Base-by-base conservation (phyloP, 2,888 invertebrate species). In the Microchrysa polita region DNA sequence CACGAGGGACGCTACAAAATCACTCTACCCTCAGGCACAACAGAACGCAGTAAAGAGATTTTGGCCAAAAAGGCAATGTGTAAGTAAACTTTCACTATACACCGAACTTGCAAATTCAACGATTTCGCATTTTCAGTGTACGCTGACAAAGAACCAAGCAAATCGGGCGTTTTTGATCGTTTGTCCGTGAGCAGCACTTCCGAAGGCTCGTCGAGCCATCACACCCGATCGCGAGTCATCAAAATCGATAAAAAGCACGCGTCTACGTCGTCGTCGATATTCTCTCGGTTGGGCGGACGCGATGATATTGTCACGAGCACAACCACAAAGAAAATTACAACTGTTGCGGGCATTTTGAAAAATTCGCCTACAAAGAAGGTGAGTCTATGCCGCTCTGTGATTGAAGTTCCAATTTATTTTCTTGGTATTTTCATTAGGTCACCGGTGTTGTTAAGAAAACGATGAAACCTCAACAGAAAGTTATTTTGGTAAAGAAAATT, bases 1-100 rank as follows among this genome's bases (percentile, higher is more conserved):
- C 87, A 88, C 78, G 88, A 88, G 78, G 88, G 88, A 9, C 83
- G 84, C 74, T 88, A 88, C 79, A 88, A 86, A 79, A 86, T 88
- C 1, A 87, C 84, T 74, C 82, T 88, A 79, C 88, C 88, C 0
- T 80, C 83, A 5, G 88, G 88, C 0, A 85, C 84, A 7, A 88
- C 87, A 1, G 84, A 85, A 48, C 83, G 86, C 67, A 87, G 87
- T 77, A 86, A 86, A 77, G 83, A 86, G 77, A 85, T 87, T 48
- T 75, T 85, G 22, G 84, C 83, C 7, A 85, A 84, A 75, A 80
- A 83, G 48, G 84, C 83, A 7, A 79, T 81, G 75, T 77, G 84
- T 84, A 80, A 78, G 82, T 74, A 55, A 9, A 22, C 52, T n/a
- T n/a, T n/a, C n/a, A 67, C 10, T 40, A 12, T 40, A 63, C 14